Base-by-base conservation (phyloP, 2,888 invertebrate species). In the Gerris lacustris region DNA sequence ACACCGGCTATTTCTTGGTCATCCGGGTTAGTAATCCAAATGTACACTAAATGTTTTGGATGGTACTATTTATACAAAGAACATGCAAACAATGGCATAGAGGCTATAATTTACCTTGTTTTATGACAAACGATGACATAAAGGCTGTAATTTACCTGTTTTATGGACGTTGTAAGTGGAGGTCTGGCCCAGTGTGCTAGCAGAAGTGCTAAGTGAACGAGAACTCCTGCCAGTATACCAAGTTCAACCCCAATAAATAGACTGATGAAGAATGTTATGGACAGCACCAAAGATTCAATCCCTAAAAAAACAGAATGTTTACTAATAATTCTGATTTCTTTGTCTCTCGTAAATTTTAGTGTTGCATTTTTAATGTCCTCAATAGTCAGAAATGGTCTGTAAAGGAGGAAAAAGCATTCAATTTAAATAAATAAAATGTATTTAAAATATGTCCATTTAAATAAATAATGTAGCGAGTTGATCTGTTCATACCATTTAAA, bases 131-230 rank as follows among this genome's bases (percentile, higher is more conserved):
- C 31, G 4, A 31, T 31, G 31, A 4, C 31, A 31, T 31, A 31
- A 4, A 31, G 31, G 31, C 31, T 31, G 4, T 31, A 31, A 31
- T 17, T 82, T 79, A 90, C 91, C 79, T 85, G 85, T 70, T 86
- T 82, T 77, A 88, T 89, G 73, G 90, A 87, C 0, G 90, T 87
- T 66, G 86, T 85, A 6, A 93, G 82, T 68, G 87, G 86, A 0
- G 93, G 93, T 68, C 92, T 83, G 0, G 92, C 92, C 18, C 91
- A 90, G 4, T 92, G 90, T 79, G 92, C 91, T 7, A 93, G 81
- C 6, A 93, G 81, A 74, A 92, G 87, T 45, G 90, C 82, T 6
- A 93, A 85, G 80, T 92, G 92, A 44, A 91, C 86, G 0, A 85
- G 87, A 0, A 94, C 92, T 0, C 94, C 94, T 31, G 90, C 85